Evolutionary conservation across 2,797 vertebrate genomes (phyloP), one percentile per base, ranked within the genome.

Genomic region (Anabas testudineus): DNA sequence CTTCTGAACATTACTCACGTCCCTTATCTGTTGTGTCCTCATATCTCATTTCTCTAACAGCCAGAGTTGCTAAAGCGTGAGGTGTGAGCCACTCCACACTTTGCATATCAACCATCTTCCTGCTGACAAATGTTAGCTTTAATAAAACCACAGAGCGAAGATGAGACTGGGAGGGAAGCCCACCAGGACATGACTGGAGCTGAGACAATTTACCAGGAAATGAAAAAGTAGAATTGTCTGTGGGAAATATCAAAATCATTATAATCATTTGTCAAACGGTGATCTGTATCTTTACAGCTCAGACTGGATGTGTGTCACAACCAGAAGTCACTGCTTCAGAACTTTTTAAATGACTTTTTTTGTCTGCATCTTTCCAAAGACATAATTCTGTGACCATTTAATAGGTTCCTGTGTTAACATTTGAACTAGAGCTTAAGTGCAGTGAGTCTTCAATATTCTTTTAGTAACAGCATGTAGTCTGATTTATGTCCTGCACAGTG

Each of bases 101-200:
- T 94, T 96, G 96, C 95, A 96, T 97, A 96, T 96, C 95, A 96
- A 96, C 94, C 86, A 96, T 95, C 95, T 94, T 83, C 76, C 82
- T 93, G 94, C 94, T 88, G 89, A 92, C 92, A 94, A 92, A 93
- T 92, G 90, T 89, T 94, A 79, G 92, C 92, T 95, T 95, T 94
- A 95, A 95, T 96, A 94, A 94, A 94, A 93, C 85, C 78, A 70
- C 78, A 45, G 83, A 79, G 85, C 41, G 56, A 76, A 76, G 82
- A 87, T 67, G 32, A 68, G 78, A 67, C 67, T 18, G 70, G 57
- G 71, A 84, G 79, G 75, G 75, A 81, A 79, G 86, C 85, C 74
- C 53, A 51, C 74, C 81, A 85, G 76, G 81, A 82, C 65, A 37
- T 67, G 71, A 80, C 66, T 42, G 81, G 76, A 85, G 85, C 81